A percentile compares a stretch with the other conserved stretches of the same genome.
phyloP scores from a whole-genome alignment of 2,113 vertebrate species.

The Phrynosoma blainvillii region DNA sequence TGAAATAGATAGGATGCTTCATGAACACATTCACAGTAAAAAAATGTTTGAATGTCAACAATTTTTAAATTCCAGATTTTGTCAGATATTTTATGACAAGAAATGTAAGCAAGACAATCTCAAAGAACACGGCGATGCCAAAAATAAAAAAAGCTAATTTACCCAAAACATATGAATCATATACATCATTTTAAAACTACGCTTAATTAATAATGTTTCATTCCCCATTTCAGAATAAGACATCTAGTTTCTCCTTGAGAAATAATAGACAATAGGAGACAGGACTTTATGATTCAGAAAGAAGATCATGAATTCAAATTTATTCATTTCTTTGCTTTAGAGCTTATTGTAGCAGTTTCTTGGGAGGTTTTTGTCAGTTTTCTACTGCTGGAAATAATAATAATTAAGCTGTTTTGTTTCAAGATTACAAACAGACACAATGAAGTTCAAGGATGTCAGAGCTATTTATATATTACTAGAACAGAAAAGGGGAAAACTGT shows the following conservation, averaged over 20 bases:
- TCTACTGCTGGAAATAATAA: background rate
- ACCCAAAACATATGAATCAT: background rate
- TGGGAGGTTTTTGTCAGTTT: background rate
- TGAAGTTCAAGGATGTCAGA: background rate
- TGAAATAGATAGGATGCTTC: background rate
- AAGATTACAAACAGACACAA: background rate
- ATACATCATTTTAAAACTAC: background rate
- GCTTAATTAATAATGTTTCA: background rate
- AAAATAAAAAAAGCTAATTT: background rate
- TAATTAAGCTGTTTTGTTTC: fast-evolving
- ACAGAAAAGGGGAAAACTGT: background rate
- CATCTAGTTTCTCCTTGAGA: background rate
- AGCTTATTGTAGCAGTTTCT: background rate
- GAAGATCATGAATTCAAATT: background rate
- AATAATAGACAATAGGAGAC: background rate
- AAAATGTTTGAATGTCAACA: background rate
- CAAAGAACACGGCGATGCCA: background rate
- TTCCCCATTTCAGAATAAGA: constrained; percentile 1
- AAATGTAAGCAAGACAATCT: background rate
- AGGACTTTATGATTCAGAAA: background rate
- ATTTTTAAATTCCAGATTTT: background rate
- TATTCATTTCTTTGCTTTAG: background rate
- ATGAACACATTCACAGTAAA: background rate
- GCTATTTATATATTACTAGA: background rate
- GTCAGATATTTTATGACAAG: constrained; percentile 13